Evolutionary conservation across 2,797 vertebrate genomes (phyloP).

Genomic region (Synaphobranchus kaupii): DNA sequence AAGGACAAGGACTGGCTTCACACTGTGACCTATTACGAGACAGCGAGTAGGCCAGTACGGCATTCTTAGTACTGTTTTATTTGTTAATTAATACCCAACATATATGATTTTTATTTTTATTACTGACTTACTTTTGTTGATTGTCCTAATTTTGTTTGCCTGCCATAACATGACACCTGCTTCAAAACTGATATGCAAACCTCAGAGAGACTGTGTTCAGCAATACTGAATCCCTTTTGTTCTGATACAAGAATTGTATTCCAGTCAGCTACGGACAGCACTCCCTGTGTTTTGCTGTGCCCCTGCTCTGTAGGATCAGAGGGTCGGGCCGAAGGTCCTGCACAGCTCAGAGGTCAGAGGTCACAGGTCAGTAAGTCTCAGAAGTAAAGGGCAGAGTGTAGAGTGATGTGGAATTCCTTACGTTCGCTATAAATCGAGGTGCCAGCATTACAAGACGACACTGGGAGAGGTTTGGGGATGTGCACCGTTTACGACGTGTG

Average conservation of each 20-base stretch:
- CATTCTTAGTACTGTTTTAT: no score
- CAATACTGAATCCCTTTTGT: not conserved
- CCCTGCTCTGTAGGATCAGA: not conserved
- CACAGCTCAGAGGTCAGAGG: not conserved
- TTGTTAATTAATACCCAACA: no score
- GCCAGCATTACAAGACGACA: not conserved
- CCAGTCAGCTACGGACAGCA: not conserved
- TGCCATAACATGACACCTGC: not conserved
- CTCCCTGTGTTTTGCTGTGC: not conserved
- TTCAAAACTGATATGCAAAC: not conserved
- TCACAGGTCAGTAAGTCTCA: not conserved
- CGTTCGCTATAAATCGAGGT: not conserved
- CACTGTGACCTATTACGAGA: no score
- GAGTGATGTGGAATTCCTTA: not conserved
- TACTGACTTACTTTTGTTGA: no score
- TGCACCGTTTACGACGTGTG: not conserved
- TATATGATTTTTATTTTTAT: no score
- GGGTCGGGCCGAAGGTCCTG: no score
- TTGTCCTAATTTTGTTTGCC: no score
- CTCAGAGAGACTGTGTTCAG: not conserved
- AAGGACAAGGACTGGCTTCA: no score
- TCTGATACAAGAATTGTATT: not conserved
- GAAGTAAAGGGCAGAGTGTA: not conserved
- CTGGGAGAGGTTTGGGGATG: not conserved
- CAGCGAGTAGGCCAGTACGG: no score